Base-by-base conservation (phyloP, 2,888 invertebrate genomes). In the Diarsia mendica region DNA sequence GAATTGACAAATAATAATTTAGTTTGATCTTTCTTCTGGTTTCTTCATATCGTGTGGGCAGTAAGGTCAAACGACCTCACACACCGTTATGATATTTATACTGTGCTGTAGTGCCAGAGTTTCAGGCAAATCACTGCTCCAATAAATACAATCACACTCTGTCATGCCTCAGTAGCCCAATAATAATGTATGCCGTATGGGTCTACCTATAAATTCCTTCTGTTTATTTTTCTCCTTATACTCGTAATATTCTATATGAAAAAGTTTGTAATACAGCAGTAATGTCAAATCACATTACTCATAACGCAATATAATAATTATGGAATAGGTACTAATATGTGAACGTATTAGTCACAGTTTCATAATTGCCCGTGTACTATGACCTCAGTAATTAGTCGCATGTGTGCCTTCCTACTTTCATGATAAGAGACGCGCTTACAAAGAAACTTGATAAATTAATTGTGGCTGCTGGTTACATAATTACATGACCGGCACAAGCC, bases 321-420 rank as follows among this genome's bases (percentile, higher is more conserved):
- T 18, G 15, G n/a, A 39, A 46, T 51, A n/a, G n/a, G n/a, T n/a
- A 39, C 28, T 51, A 39, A 61, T 67, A 66, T 77, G 1, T 55
- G 5, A 11, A 51, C n/a, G 8, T n/a, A 61, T 79, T 75, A 80
- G 49, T 79, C 70, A 75, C 33, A 20, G 20, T 33, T 39, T 15
- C 4, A 39, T 74, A 67, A 53, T 53, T 69, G 39, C 1, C 23
- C 61, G 66, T 78, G 51, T 80, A 80, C 64, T 80, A 23, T 67
- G 67, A 68, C 58, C 67, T 68, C 58, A 39, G 69, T 28, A 75
- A 75, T 75, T 63, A 63, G 11, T 13, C 28, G 76, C 66, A 46
- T 77, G 68, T 48, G 46, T 15, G 61, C 23, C 23, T 71, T 15
- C 53, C 33, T 49, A 60, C 77, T 77, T 77, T 68, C 67, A 3